Evolutionary conservation across 64 coral and sea anemone genomes (phyloP).

Genomic region (Platygyra sinensis): DNA sequence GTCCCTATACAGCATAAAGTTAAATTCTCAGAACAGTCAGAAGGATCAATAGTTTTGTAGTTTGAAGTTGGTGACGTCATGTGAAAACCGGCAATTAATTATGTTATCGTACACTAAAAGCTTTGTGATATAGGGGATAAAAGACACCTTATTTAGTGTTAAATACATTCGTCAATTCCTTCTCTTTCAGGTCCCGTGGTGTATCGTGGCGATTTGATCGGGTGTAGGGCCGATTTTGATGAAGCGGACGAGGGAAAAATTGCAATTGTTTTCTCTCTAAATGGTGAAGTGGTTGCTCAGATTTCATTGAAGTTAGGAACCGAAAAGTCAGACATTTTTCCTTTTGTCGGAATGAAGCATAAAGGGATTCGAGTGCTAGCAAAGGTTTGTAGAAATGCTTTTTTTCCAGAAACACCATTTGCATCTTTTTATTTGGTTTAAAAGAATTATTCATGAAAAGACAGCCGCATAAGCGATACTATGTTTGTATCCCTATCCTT

Average conservation of each 20-base stretch:
- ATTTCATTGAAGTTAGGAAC: background rate
- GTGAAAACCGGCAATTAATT: no score
- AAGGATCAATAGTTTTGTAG: no score
- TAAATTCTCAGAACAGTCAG: no score
- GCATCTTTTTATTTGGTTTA: background rate
- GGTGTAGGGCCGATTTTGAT: constrained; percentile 8
- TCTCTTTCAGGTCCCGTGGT: constrained; percentile 13
- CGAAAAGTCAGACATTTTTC: constrained; percentile 7
- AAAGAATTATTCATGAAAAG: background rate
- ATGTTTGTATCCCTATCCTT: no score
- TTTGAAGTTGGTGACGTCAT: no score
- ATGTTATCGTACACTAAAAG: no score
- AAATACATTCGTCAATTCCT: background rate
- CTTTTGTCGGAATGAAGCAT: constrained; percentile 45
- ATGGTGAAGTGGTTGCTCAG: background rate
- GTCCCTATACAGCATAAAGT: no score
- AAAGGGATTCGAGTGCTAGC: constrained; percentile 22
- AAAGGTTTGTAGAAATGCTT: constrained; percentile 3
- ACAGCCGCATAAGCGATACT: no score
- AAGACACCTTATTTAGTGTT: background rate
- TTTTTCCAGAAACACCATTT: background rate
- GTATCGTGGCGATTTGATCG: constrained; percentile 47
- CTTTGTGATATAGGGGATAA: no score
- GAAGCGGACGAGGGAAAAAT: background rate
- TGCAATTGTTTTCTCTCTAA: constrained; percentile 25